A percentile compares a stretch with the other conserved stretches of the same genome.
phyloP scores from a whole-genome alignment of 2,797 vertebrate genomes.

The Acrocephalus scirpaceus region DNA sequence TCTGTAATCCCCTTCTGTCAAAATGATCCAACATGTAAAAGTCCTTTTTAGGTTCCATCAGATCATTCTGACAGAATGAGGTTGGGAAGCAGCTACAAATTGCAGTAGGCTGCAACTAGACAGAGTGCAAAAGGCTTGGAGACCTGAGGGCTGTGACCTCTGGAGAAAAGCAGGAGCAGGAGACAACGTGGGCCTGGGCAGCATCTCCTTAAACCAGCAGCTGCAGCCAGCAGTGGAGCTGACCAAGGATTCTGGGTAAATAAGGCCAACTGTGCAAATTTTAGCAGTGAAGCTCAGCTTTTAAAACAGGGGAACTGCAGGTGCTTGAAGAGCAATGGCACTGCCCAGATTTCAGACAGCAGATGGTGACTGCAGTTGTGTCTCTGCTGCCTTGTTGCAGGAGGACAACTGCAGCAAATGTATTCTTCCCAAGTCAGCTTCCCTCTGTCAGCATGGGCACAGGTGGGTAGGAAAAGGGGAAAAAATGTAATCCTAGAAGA shows the following conservation, averaged over 20 bases:
- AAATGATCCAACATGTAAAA: background rate
- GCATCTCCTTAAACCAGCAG: background rate
- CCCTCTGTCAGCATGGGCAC: background rate
- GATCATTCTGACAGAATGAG: conserved; percentile 41
- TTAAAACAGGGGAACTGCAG: background rate
- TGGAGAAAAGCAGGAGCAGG: background rate
- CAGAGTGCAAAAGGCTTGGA: background rate
- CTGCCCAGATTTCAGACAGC: background rate
- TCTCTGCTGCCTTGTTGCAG: background rate
- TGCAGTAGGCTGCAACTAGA: background rate
- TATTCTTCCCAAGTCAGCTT: background rate
- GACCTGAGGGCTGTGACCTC: background rate
- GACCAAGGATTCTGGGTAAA: background rate
- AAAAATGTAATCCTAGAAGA: background rate
- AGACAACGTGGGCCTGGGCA: background rate
- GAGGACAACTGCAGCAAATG: background rate
- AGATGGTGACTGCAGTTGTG: background rate
- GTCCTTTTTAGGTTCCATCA: background rate
- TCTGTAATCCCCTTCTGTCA: background rate
- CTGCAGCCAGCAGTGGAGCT: background rate
- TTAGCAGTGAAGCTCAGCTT: background rate
- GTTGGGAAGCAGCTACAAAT: background rate
- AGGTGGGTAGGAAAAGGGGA: background rate
- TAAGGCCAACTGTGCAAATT: background rate
- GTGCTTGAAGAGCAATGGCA: background rate